Conservation (phyloP, 2,888 invertebrate species). For the Theristus sp. region DNA sequence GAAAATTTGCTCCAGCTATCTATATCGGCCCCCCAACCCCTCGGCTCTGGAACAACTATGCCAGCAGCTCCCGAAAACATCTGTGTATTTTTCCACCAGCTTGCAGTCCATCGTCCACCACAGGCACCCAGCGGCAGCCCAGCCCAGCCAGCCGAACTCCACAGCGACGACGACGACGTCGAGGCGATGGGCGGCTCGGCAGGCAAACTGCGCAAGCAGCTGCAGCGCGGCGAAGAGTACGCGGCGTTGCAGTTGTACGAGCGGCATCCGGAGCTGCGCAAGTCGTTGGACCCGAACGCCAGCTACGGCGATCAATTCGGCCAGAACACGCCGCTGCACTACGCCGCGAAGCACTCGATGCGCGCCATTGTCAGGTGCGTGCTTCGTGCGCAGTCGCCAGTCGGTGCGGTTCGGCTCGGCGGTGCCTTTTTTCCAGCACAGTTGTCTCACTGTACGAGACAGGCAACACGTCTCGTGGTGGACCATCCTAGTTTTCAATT, state of each 20-base stretch:
- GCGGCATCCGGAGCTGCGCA: constrained; percentile 44
- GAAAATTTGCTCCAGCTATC: too few species aligned
- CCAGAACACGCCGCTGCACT: constrained; percentile 49
- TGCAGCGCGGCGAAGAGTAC: constrained; percentile 50
- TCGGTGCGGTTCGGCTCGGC: neutral
- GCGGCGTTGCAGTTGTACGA: constrained; percentile 48
- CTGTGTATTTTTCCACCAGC: too few species aligned
- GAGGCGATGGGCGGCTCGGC: constrained; percentile 50
- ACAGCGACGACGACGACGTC: too few species aligned
- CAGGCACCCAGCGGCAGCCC: too few species aligned
- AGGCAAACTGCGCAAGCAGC: constrained; percentile 49
- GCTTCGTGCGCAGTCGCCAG: neutral
- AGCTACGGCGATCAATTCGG: constrained; percentile 48
- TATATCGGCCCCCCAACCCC: too few species aligned
- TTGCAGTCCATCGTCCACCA: too few species aligned
- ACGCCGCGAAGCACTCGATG: constrained; percentile 47
- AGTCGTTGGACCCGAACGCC: constrained; percentile 46
- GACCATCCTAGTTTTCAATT: too few species aligned
- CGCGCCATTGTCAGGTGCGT: constrained; percentile 42
- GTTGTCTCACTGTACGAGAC: neutral
- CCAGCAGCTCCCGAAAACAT: too few species aligned
- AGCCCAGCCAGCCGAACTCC: too few species aligned
- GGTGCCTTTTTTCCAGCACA: neutral
- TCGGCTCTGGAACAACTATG: too few species aligned
- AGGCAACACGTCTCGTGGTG: too few species aligned